Evolutionary conservation across 2,888 invertebrate genomes (phyloP), one percentile per base, ranked within the genome.

Genomic region (Cyrtodaria siliqua): DNA sequence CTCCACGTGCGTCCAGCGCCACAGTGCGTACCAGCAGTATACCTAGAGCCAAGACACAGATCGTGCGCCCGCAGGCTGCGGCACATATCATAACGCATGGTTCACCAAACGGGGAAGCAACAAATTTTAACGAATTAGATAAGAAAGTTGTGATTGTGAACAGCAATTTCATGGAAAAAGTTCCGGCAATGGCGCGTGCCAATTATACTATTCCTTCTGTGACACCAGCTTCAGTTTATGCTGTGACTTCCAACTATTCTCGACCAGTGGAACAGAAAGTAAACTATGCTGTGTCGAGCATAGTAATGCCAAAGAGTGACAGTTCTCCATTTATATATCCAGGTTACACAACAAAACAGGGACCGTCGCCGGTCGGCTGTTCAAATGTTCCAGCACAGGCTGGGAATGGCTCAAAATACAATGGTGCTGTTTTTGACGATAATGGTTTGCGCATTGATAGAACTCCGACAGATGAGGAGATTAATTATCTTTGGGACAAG

Each of bases 401-500:
- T 50, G 55, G 57, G 16, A 74, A 60, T 69, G 74, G 57, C 67
- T 62, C 66, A 23, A 76, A 77, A 47, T 61, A 72, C 52, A 69
- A 78, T 53, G 79, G 76, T 40, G 80, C 85, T 40, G 82, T 87
- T 8, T 89, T 84, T 77, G 82, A 85, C 82, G 88, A 89, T 20
- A 87, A 85, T 72, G 90, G 89, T 44, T 47, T 91, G 63, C 71
- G 89, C 53, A 85, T 92, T 38, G 92, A 92, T 64, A 74, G 90
- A 33, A 92, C 92, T 2, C 92, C 92, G 1, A 92, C 92, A n/a
- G 92, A 92, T 68, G 92, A 91, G 42, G 92, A 92, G 61, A 92
- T 92, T 16, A 92, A 92, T 79, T 88, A 85, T 73, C 77, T 92
- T 29, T 92, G 92, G 92, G 90, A 91, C 56, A 91, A 90, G 71